Percentiles rank a stretch among this genome's conserved stretches.
These are phyloP conservation scores for Eurypyga helias DNA, from an alignment of 2,113 vertebrate species.

Conservation along the genomic window DNA sequence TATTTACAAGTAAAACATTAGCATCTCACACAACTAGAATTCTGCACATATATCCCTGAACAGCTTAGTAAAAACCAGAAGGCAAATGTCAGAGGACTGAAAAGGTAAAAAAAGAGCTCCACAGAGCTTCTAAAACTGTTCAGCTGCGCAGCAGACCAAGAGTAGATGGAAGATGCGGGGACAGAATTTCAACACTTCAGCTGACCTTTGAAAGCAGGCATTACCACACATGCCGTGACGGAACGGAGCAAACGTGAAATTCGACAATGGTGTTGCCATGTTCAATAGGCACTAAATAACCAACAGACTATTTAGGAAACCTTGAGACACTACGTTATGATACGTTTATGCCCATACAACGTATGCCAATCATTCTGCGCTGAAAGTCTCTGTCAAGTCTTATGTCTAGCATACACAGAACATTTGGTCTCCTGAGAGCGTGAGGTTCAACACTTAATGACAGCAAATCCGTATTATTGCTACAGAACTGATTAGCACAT, in stretches of 20 bases:
- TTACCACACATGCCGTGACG: neutral
- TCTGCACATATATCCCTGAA: neutral
- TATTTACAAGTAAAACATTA: neutral
- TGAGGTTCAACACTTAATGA: constrained; percentile 31
- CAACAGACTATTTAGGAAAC: neutral
- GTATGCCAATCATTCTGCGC: neutral
- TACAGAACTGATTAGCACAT: constrained; percentile 41
- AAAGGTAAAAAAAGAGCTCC: neutral
- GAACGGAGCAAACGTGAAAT: neutral
- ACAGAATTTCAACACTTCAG: neutral
- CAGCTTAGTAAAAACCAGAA: neutral
- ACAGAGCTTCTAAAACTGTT: neutral
- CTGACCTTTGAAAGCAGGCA: neutral
- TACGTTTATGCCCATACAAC: neutral
- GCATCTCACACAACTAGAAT: neutral
- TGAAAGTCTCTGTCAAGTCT: neutral
- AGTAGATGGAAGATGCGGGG: neutral
- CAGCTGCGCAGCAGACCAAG: neutral
- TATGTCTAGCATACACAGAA: neutral
- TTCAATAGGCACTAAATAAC: neutral
- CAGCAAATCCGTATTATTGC: constrained; percentile 44
- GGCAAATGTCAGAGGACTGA: neutral
- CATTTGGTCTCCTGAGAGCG: constrained; percentile 24
- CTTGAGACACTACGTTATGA: neutral
- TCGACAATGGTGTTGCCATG: neutral